Evolutionary conservation across 30 jellyfish, hydroid and myxozoan species (phyloP), one percentile per base, ranked within the genome.

Genomic region (Hydra vulgaris): DNA sequence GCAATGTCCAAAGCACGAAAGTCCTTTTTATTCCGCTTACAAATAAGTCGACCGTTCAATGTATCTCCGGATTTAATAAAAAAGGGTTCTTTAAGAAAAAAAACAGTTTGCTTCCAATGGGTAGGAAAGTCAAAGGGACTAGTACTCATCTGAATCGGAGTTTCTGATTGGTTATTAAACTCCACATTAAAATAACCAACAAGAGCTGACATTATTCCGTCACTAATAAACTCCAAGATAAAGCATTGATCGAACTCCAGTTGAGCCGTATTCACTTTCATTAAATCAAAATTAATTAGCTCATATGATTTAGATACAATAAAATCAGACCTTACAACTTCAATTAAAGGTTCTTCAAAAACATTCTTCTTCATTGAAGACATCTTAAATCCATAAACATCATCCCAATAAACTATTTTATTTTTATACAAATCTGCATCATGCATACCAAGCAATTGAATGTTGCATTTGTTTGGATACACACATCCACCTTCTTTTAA

Each of bases 71-170:
- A 54, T 21, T 55, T 25, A 18, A 87, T 87, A 7, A 27, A 18
- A 54, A 87, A 26, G 54, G 89, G 82, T 54, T 80, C 61, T 27
- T 87, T 91, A 22, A 92, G 74, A 8, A 87, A 70, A 83, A 92
- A 92, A 61, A 92, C 66, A 8, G 98, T 92, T 67, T 92, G 98
- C 72, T 92, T 92, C 98, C 98, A 92, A 78, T 92, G 98, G 0
- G 98, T 92, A 40, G 95, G 88, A 21, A 24, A 20, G 0, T 86
- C 54, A n/a, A 80, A 77, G n/a, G 95, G 88, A 16, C 96, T 83
- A 20, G 98, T 92, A 76, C 95, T 84, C 26, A 92, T 82, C 3
- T 21, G 54, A 71, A 87, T 27, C 0, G 95, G 95, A 53, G 40
- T 55, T 4, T 27, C 61, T 19, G 84, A 21, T n/a, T 70, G 70